These are phyloP conservation scores for Drosophila cracens DNA, from an alignment of 2,888 invertebrate species.

Conservation along the genomic window DNA sequence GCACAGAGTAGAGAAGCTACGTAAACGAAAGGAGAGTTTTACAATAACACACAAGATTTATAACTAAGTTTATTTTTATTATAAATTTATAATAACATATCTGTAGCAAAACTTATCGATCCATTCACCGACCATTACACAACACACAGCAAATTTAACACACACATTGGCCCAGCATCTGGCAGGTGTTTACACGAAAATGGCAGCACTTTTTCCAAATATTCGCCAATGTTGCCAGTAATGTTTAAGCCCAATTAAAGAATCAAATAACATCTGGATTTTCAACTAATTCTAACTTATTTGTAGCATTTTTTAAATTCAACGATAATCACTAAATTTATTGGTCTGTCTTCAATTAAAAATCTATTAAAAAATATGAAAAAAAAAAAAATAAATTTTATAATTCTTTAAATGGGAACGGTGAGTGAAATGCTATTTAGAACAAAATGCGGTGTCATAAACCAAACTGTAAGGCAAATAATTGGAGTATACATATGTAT, in stretches of 20 bases:
- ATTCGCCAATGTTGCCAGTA: not conserved
- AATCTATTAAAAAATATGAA: too few relatives aligned
- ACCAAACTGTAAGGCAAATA: conserved; percentile 57
- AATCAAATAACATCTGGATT: not conserved
- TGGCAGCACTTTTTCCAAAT: not conserved
- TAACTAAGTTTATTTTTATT: not conserved
- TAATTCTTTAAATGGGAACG: not conserved
- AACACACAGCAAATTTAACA: not conserved
- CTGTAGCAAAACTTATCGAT: not conserved
- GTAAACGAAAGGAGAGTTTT: too few relatives aligned
- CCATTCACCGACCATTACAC: not conserved
- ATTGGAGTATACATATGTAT: conserved; percentile 4
- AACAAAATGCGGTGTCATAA: conserved; percentile 40
- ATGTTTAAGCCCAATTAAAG: not conserved
- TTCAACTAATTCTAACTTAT: not conserved
- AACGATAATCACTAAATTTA: not conserved
- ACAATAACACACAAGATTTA: too few relatives aligned
- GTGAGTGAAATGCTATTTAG: not conserved
- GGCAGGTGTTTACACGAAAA: not conserved
- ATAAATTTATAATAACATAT: not conserved
- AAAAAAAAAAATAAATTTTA: not conserved
- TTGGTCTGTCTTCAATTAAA: not conserved
- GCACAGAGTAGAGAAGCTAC: too few relatives aligned
- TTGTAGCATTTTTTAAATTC: not conserved
- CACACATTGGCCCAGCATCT: not conserved